Evolutionary conservation across 2,888 invertebrate species (phyloP).

Genomic region (Gasteruption jaculator): DNA sequence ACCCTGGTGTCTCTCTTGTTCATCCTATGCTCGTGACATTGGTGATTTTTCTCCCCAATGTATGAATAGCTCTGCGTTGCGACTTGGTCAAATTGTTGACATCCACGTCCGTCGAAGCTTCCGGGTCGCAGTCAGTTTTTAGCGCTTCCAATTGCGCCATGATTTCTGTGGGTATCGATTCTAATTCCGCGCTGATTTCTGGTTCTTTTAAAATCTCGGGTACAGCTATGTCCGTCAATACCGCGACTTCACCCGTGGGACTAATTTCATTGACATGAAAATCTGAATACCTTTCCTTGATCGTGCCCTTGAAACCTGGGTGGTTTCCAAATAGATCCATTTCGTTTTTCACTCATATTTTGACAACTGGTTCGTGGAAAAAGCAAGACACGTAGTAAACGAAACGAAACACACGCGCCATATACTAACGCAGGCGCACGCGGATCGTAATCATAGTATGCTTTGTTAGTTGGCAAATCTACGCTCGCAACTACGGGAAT

Average conservation of each 20-base stretch:
- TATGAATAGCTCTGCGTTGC: slow-evolving; percentile 68
- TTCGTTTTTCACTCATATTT: no score
- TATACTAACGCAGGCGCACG: no score
- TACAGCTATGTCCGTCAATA: slow-evolving; percentile 58
- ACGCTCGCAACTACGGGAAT: no score
- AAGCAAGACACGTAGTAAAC: no score
- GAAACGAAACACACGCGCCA: no score
- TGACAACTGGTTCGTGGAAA: no score
- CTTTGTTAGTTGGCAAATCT: no score
- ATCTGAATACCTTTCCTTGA: slow-evolving; percentile 85
- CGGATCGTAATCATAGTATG: no score
- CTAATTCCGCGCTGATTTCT: slow-evolving; percentile 28
- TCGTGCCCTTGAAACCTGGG: slow-evolving; percentile 69
- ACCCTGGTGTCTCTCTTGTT: slow-evolving; percentile 59
- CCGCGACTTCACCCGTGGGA: slow-evolving; percentile 65
- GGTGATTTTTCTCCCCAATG: slow-evolving; percentile 62
- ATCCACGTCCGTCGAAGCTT: slow-evolving; percentile 53
- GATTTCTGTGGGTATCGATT: slow-evolving; percentile 56
- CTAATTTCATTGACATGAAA: slow-evolving; percentile 93
- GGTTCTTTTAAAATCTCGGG: slow-evolving; percentile 53
- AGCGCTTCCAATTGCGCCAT: slow-evolving; percentile 59
- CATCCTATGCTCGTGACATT: slow-evolving; percentile 64
- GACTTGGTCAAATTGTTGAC: slow-evolving; percentile 68
- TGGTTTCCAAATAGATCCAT: no score
- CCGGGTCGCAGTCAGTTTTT: slow-evolving; percentile 21